Conservation (phyloP, 1,140 invertebrate species). For the Lasaia peninsularis region DNA sequence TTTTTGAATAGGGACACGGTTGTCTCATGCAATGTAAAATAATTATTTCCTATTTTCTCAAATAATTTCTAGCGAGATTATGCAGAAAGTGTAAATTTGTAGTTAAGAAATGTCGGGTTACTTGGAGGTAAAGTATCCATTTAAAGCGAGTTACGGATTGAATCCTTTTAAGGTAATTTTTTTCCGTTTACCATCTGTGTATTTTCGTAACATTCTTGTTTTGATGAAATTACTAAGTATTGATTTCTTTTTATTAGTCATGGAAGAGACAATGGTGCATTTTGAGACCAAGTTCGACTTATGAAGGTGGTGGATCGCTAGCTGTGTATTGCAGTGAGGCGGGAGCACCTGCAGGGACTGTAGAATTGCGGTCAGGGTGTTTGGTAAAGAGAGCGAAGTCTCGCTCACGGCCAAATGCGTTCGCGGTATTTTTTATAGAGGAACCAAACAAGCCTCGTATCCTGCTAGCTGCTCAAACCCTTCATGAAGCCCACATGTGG, state of each 20-base stretch:
- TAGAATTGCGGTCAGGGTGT: constrained; percentile 53
- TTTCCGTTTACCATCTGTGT: constrained; percentile 22
- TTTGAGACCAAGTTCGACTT: constrained; percentile 54
- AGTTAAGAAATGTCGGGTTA: constrained; percentile 57
- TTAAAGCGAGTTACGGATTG: constrained; percentile 57
- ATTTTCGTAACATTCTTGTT: constrained; percentile 18
- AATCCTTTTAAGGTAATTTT: constrained; percentile 68
- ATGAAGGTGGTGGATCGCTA: constrained; percentile 50
- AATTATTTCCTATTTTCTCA: constrained; percentile 17
- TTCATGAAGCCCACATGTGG: constrained; percentile 57
- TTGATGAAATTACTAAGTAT: constrained; percentile 29
- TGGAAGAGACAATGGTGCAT: constrained; percentile 73
- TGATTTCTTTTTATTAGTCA: constrained; percentile 52
- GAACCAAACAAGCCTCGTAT: constrained; percentile 56
- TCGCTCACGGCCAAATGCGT: constrained; percentile 56
- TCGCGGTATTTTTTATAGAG: constrained; percentile 56
- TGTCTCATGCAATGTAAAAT: constrained; percentile 28
- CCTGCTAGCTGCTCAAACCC: constrained; percentile 48
- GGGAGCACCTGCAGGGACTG: constrained; percentile 52
- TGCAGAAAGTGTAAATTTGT: constrained; percentile 16
- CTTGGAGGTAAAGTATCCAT: constrained; percentile 68
- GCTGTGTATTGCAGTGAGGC: constrained; percentile 66
- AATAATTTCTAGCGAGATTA: constrained; percentile 23
- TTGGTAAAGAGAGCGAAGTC: constrained; percentile 59
- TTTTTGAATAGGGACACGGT: constrained; percentile 40